These are phyloP conservation scores for Pseudopodoces humilis DNA, from an alignment of 2,113 vertebrate genomes.

Conservation along the genomic window DNA sequence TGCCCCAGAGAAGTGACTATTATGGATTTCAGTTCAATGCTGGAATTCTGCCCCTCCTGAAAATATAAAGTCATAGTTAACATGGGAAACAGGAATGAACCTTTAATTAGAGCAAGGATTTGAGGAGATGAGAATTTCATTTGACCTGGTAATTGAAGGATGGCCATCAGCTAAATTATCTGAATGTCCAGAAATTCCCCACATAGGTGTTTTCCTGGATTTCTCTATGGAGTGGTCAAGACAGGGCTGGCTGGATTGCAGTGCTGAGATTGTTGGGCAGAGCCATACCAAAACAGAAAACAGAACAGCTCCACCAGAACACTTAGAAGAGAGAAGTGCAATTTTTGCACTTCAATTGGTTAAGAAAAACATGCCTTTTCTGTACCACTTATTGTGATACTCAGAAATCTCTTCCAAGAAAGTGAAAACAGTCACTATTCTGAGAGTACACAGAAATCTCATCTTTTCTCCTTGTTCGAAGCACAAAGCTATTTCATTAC, in stretches of 20 bases:
- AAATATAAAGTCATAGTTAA: neutral
- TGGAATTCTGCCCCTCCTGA: neutral
- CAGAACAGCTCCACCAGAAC: neutral
- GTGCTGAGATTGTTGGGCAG: neutral
- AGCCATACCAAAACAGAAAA: neutral
- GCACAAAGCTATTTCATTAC: neutral
- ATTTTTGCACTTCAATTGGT: neutral
- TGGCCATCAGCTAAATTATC: neutral
- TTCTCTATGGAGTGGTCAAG: neutral
- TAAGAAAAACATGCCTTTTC: neutral
- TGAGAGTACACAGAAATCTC: neutral
- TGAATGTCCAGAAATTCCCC: neutral
- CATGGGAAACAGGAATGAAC: neutral
- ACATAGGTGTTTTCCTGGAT: neutral
- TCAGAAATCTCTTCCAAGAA: neutral
- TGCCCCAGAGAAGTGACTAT: accelerated
- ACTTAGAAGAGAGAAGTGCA: neutral
- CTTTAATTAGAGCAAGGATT: neutral
- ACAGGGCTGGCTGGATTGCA: neutral
- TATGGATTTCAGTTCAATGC: neutral
- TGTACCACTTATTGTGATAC: neutral
- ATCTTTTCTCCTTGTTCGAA: neutral
- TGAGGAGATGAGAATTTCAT: neutral
- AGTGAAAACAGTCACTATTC: neutral
- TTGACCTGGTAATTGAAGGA: neutral